Conservation (phyloP, 2,797 vertebrate species). For the Phoxinus dragarum region DNA sequence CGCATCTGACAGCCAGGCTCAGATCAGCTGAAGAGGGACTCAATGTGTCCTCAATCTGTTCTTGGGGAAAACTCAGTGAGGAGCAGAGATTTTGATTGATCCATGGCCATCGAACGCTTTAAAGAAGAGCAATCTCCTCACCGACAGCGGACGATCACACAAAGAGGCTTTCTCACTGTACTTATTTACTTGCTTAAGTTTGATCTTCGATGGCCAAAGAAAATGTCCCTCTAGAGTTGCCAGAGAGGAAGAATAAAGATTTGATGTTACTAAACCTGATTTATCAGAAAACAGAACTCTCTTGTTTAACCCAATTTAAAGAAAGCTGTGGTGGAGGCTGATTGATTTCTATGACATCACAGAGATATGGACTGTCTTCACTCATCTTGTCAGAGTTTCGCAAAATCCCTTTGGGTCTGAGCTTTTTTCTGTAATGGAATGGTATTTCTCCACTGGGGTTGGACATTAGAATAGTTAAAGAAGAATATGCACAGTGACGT, state of each 20-base stretch:
- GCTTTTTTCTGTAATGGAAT: constrained; percentile 65
- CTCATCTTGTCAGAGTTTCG: constrained; percentile 59
- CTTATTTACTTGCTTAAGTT: constrained; percentile 48
- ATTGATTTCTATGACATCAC: constrained; percentile 37
- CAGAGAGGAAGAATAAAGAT: constrained; percentile 1
- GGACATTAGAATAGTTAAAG: constrained; percentile 72
- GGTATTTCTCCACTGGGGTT: constrained; percentile 65
- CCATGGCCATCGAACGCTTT: constrained; percentile 34
- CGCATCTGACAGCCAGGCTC: constrained; percentile 24
- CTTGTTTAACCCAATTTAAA: constrained; percentile 13
- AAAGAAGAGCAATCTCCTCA: constrained; percentile 27
- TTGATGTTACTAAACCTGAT: constrained; percentile 10
- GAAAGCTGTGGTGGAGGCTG: background rate
- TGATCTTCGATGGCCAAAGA: background rate
- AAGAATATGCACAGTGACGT: constrained; percentile 67
- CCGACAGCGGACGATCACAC: constrained; percentile 23
- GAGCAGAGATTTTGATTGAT: constrained; percentile 36
- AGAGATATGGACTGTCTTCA: constrained; percentile 67
- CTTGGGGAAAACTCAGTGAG: constrained; percentile 5
- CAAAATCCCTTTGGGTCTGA: constrained; percentile 9
- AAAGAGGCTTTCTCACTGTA: constrained; percentile 8
- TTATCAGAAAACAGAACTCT: background rate
- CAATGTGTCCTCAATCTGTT: constrained; percentile 43
- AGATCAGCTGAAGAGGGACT: constrained; percentile 46
- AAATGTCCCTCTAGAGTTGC: background rate